Base-by-base conservation (phyloP, 2,888 invertebrate genomes). In the Trachelus stipa region DNA sequence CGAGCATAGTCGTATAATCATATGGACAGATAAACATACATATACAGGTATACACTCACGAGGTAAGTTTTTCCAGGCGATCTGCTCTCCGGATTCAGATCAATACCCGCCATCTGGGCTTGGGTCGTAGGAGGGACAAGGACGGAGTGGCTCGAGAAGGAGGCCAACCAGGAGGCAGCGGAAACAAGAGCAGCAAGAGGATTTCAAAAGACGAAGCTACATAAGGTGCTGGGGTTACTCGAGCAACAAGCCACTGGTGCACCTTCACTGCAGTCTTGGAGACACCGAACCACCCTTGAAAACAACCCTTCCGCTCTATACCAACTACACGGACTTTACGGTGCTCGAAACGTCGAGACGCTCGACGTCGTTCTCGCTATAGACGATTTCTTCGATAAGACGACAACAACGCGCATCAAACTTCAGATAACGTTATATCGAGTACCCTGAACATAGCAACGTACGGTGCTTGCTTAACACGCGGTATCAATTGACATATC, bases 21-120 rank as follows among this genome's bases (percentile, higher is more conserved):
- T 15, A 34, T 23, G 71, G 83, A 35, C 34, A 40, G 56, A 73
- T 76, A 23, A 31, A 34, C 80, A 80, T 83, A 81, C 80, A 83
- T 85, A 84, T 87, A 85, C 86, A 85, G 86, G 86, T 87, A 83
- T 85, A 82, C 85, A 86, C 87, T 83, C 85, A 82, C 85, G 87
- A 86, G 85, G 84, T 87, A 88, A 87, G 86, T 87, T 90, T 90
- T 90, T 89, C 87, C 87, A 86, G 87, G 85, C 88, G 89, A 90
- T 90, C 88, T 89, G 87, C 86, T 88, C 86, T 87, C 85, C 86
- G 86, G 88, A 88, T 89, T 90, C 87, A 88, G 90, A 90, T 90
- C 90, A 90, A 90, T 90, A 90, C 89, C 86, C 87, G 87, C 86
- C 87, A 89, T 89, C 89, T 88, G 89, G 89, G 89, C 89, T 85